Percentiles rank a stretch among this genome's conserved stretches.
phyloP scores from a whole-genome alignment of 2,797 vertebrate genomes.

The Sciaenops ocellatus region DNA sequence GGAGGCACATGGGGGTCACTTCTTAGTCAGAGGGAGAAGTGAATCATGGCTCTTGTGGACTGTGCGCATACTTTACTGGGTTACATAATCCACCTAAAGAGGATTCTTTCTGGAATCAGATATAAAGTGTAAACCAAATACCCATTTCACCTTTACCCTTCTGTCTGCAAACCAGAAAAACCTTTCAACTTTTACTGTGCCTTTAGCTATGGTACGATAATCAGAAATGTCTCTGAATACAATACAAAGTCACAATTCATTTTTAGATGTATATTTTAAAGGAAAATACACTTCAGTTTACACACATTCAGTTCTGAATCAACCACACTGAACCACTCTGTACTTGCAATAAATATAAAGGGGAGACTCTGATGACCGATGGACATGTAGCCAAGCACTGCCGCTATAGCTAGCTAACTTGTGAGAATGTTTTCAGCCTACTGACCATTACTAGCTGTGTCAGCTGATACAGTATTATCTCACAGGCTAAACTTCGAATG shows the following conservation, averaged over 20 bases:
- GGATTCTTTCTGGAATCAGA: not conserved
- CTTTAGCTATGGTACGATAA: not conserved
- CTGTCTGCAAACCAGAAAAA: conserved; percentile 15
- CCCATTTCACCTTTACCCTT: not conserved
- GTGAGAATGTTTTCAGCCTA: not conserved
- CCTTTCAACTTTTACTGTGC: not conserved
- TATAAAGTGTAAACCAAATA: not conserved
- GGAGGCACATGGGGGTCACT: conserved; percentile 45
- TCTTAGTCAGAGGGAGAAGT: conserved; percentile 56
- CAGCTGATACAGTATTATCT: not conserved
- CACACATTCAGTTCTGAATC: no score
- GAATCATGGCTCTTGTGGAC: conserved; percentile 46
- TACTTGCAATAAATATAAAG: no score
- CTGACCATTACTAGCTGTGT: not conserved
- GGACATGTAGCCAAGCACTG: no score
- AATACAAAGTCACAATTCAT: no score
- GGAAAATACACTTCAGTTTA: no score
- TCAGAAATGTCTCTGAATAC: not conserved
- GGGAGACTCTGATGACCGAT: no score
- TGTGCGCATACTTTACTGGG: conserved; percentile 14
- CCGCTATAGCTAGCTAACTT: not conserved
- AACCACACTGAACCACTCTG: no score
- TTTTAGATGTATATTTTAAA: no score
- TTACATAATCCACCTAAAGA: conserved; percentile 34
- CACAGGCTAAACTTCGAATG: not conserved